Evolutionary conservation across 1,140 invertebrate genomes (phyloP), one percentile per base, ranked within the genome.

Genomic region (Spodoptera frugiperda): DNA sequence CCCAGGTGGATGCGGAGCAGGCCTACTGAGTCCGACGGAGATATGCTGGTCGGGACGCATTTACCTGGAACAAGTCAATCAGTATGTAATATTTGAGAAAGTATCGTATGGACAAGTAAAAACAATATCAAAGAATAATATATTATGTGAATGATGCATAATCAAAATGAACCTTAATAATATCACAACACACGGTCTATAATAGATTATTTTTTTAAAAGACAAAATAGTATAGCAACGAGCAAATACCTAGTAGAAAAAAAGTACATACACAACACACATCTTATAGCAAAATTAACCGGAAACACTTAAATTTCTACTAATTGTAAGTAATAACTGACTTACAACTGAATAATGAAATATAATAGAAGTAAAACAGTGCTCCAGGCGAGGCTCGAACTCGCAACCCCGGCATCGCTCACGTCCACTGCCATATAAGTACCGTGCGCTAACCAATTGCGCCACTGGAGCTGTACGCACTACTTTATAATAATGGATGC

Each of bases 21-120:
- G 2, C 95, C 95, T 57, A 96, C 80, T 0, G 96, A 96, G 59
- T 95, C 88, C 0, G 93, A 82, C 14, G 89, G 79, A 2, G 95
- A 86, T 11, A 97, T 82, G 9, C 92, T 88, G 78, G 94, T 92
- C 10, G 95, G 90, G n/a, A 90, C 82, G 83, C 96, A 97, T 3
- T 82, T 87, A 19, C 85, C 96, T 96, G 63, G 5, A 46, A 54
- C 15, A n/a, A n/a, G n/a, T n/a, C n/a, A n/a, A n/a, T n/a, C n/a
- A n/a, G n/a, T n/a, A n/a, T n/a, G n/a, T n/a, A n/a, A n/a, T n/a
- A n/a, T n/a, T n/a, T n/a, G n/a, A n/a, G n/a, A n/a, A n/a, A n/a
- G n/a, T n/a, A n/a, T n/a, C n/a, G n/a, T n/a, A n/a, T n/a, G n/a
- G n/a, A n/a, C n/a, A n/a, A n/a, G n/a, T n/a, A n/a, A n/a, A n/a